Evolutionary conservation across 2,888 invertebrate species (phyloP).

Genomic region (Nymphalis urticae): DNA sequence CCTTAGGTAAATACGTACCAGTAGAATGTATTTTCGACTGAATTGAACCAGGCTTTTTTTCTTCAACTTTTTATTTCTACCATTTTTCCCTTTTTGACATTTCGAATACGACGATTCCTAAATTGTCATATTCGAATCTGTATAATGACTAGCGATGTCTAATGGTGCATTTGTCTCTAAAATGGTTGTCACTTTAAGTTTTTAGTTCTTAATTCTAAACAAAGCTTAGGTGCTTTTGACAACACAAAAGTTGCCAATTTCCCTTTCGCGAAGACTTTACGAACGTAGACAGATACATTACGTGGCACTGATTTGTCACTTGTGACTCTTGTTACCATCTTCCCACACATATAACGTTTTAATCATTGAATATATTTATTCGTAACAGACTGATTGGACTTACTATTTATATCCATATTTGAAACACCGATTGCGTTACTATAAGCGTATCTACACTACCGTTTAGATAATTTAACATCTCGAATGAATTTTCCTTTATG

Average conservation of each 20-base stretch:
- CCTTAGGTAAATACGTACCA: no score
- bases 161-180: no score
- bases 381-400: not conserved
- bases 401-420: slow-evolving; percentile 3
- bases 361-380: slow-evolving; percentile 4
- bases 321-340: slow-evolving; percentile 45
- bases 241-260: no score
- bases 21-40: no score
- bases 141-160: not conserved
- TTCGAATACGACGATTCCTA: no score
- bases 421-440: not conserved
- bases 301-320: slow-evolving; percentile 50
- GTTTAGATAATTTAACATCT: not conserved
- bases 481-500: not conserved
- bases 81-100: no score
- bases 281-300: slow-evolving; percentile 15
- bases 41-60: no score
- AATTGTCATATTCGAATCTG: not conserved
- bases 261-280: not conserved
- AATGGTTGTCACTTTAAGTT: no score
- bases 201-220: no score
- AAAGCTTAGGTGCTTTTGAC: no score
- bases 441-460: not conserved
- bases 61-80: no score
- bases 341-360: slow-evolving; percentile 44